Base-by-base conservation (phyloP, 2,888 invertebrate species). In the Periphyllus acericola region DNA sequence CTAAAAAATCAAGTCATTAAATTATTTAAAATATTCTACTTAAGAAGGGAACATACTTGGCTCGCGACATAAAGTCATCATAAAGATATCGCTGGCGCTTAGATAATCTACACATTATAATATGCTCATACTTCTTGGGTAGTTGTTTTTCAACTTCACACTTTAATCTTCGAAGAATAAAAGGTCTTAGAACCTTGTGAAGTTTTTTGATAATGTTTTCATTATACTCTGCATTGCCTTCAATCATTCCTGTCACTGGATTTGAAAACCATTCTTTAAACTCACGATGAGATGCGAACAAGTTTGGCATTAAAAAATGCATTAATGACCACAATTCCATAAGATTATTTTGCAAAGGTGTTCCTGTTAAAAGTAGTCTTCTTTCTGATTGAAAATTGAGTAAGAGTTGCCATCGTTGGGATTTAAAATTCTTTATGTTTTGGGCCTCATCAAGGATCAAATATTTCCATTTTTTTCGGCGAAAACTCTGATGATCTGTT, bases 401-500 rank as follows among this genome's bases (percentile, higher is more conserved):
- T 90, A 99, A 92, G 91, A 98, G 94, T 92, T 99, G 99, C 99
- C 99, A 99, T 89, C 99, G 93, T 92, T 99, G 99, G 34, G 98
- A 98, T 92, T 99, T 99, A 92, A 99, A 99, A 93, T 99, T 99
- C 92, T 99, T 99, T 89, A 99, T 99, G 92, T 99, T 99, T 92
- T 99, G 99, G 68, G 99, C 99, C 93, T 99, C 99, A 91, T 99
- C 99, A 86, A 99, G 93, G 90, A 99, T 98, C 81, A 99, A 94
- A 92, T 99, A 99, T 92, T 98, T 97, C 99, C 99, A 99, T 90
- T 98, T 96, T 93, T 99, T 99, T 90, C 98, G 93, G 87, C 99
- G 94, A 92, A 99, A 99, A 91, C 97, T 96, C 92, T 98, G 97
- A 92, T 99, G 98, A 93, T 99, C 99, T 92, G 99, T 99, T 91